Conservation (phyloP, 2,888 invertebrate genomes). For the Melikaiella ostensackeni region DNA sequence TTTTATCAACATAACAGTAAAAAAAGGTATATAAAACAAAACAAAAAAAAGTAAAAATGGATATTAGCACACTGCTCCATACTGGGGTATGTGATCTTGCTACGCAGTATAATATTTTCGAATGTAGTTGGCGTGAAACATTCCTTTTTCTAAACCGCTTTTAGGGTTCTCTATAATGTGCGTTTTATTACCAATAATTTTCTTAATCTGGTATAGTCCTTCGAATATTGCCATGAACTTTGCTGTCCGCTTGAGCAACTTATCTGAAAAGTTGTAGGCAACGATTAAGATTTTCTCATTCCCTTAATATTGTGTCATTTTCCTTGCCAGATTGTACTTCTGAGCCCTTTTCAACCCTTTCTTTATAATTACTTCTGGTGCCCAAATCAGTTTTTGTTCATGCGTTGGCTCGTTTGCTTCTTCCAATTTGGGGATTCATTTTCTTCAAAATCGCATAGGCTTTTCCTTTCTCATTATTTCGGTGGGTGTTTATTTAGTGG, state of each 20-base stretch:
- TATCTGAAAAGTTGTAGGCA: neutral
- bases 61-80: too few species aligned
- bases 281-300: too few species aligned
- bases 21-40: too few species aligned
- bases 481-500: conserved; percentile 23
- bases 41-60: too few species aligned
- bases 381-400: neutral
- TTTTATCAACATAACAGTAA: too few species aligned
- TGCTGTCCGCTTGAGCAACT: neutral
- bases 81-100: too few species aligned
- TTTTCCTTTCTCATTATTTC: conserved; percentile 2
- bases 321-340: neutral
- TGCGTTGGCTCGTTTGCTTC: neutral
- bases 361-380: neutral
- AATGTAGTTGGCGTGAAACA: neutral
- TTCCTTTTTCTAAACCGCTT: neutral
- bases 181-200: neutral
- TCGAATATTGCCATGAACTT: neutral
- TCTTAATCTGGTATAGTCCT: neutral
- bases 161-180: neutral
- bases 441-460: neutral
- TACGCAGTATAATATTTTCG: too few species aligned
- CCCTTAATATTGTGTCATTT: neutral
- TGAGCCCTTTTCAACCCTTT: neutral
- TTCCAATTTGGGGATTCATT: neutral